Evolutionary conservation across 2,888 invertebrate species (phyloP), one percentile per base, ranked within the genome.

Genomic region (Opisthograptis luteolata): DNA sequence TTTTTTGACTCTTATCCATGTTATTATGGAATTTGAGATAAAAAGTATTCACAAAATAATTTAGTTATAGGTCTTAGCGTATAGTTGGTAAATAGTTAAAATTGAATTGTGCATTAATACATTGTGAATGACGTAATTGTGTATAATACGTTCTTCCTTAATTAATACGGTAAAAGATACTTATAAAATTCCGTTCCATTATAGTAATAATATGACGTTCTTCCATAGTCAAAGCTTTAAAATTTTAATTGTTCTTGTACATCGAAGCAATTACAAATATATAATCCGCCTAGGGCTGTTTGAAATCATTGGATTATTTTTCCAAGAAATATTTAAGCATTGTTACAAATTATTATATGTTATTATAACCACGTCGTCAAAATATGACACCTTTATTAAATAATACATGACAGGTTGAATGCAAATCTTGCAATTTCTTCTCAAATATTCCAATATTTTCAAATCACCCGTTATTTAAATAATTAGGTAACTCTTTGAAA

Each of bases 51-150:
- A 41, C 25, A 22, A 27, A 41, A 32, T 47, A 37, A 20, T 37
- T 42, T 49, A 43, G 35, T 31, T n/a, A 5, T 44, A 44, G 36
- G 20, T 37, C 9, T 48, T 49, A 48, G 24, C 1, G 24, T 39
- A 31, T 39, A 41, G 32, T 37, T 19, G 20, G n/a, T 35, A 5
- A 20, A 39, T 48, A 50, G 25, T 37, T 46, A 19, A 35, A 46
- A 45, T 49, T 43, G 13, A 48, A 44, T 53, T 51, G 47, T 60
- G 60, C 57, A 55, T 50, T 39, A 48, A 35, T 50, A 25, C 41
- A 30, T 44, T 46, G 44, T 39, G 45, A 36, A 30, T 44, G 39
- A 46, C 45, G 25, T 36, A 13, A 25, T 28, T 46, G 30, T 51
- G 25, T 25, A 6, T 7, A 20, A 35, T 37, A 41, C 28, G 31